Conservation (phyloP, 2,888 invertebrate species). For the Harpalus rufipes region DNA sequence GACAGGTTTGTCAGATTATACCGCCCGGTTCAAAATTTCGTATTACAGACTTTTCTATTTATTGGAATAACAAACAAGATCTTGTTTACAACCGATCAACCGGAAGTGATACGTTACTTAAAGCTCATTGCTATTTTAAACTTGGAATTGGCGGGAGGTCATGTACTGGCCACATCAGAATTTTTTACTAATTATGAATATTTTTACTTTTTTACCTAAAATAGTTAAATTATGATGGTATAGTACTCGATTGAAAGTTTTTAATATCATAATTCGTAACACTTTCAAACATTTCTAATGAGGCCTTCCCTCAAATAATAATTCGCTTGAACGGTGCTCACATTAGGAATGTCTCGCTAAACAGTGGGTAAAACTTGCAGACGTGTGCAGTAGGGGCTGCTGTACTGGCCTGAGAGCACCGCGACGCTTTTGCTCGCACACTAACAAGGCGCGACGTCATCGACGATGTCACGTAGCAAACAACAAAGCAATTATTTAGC, state of each 20-base stretch:
- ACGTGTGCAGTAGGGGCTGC: conserved; percentile 5
- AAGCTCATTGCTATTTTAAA: too few species aligned
- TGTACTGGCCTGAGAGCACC: not conserved
- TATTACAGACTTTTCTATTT: too few species aligned
- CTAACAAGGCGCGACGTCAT: conserved; percentile 54
- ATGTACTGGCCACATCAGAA: too few species aligned
- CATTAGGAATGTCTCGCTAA: not conserved
- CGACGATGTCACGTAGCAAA: conserved; percentile 64
- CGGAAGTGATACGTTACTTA: too few species aligned
- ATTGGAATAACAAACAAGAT: too few species aligned
- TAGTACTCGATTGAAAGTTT: not conserved
- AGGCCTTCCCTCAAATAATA: not conserved
- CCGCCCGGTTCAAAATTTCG: too few species aligned
- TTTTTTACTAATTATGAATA: too few species aligned
- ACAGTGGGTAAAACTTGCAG: conserved; percentile 19
- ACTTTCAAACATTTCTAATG: not conserved
- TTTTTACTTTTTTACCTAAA: too few species aligned
- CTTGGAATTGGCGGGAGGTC: too few species aligned
- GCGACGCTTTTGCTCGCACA: not conserved
- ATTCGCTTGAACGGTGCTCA: not conserved
- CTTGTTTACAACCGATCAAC: too few species aligned
- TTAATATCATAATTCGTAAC: not conserved
- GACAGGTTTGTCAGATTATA: too few species aligned
- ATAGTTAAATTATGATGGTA: too few species aligned
- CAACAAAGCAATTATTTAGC: conserved; percentile 67